Conservation (phyloP, 2,797 vertebrate genomes). For the Babyrousa celebensis region DNA sequence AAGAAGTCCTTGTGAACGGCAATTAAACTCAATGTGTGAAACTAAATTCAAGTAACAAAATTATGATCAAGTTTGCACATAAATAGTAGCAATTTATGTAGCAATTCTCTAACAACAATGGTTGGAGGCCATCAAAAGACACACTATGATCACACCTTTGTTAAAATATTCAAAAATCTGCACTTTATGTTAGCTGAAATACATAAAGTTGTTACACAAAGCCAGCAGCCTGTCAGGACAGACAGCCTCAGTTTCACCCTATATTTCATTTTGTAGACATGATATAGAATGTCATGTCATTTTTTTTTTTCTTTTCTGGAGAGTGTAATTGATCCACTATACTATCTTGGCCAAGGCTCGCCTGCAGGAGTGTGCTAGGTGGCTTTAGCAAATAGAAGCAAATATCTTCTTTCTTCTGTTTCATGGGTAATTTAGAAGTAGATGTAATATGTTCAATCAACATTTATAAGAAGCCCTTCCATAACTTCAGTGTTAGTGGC, state of each 20-base stretch:
- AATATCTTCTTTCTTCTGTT: constrained; percentile 43
- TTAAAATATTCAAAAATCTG: not conserved
- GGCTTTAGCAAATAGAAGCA: constrained; percentile 9
- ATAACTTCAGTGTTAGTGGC: not conserved
- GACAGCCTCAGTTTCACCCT: not conserved
- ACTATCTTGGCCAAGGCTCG: not conserved
- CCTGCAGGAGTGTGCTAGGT: not conserved
- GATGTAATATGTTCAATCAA: constrained; percentile 8
- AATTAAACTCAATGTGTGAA: not conserved
- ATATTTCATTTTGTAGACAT: not conserved
- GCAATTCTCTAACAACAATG: not conserved
- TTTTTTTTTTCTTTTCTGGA: not conserved
- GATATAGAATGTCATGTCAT: not conserved
- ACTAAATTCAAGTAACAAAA: constrained; percentile 27
- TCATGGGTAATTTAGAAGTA: constrained; percentile 27
- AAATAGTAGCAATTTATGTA: not conserved
- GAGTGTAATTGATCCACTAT: not conserved
- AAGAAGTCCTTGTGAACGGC: constrained; percentile 18
- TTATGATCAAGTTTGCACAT: not conserved
- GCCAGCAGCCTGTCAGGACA: not conserved
- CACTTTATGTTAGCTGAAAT: not conserved
- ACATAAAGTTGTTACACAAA: not conserved
- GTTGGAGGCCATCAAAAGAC: not conserved
- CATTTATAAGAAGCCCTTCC: not conserved
- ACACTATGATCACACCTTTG: not conserved